Conservation (phyloP, 2,113 vertebrate genomes). For the Phaethornis superciliosus region DNA sequence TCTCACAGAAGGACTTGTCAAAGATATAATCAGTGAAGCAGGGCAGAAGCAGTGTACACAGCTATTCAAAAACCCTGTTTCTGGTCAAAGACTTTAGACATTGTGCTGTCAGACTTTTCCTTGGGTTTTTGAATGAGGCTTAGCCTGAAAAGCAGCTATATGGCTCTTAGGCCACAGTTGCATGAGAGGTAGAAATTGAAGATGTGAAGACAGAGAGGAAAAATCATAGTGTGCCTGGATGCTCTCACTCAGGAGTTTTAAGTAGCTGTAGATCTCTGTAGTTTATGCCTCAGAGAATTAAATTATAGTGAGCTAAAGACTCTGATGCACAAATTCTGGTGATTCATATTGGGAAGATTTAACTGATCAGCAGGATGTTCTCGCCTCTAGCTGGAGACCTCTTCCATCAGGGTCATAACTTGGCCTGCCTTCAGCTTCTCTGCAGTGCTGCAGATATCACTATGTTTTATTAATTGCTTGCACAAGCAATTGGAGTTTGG, state of each 20-base stretch:
- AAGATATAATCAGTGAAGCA: not conserved
- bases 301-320: slow-evolving; percentile 61
- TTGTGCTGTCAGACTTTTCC: not conserved
- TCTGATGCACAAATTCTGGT: slow-evolving; percentile 29
- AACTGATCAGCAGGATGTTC: not conserved
- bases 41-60: not conserved
- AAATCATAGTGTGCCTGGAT: slow-evolving; percentile 43
- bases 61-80: not conserved
- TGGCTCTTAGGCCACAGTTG: not conserved
- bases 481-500: slow-evolving; percentile 22
- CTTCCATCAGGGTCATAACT: slow-evolving; percentile 20
- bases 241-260: slow-evolving; percentile 49
- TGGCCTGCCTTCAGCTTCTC: slow-evolving; percentile 22
- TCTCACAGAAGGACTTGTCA: not conserved
- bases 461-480: slow-evolving; percentile 54
- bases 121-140: not conserved
- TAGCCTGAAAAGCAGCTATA: not conserved
- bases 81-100: not conserved
- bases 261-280: slow-evolving; percentile 55
- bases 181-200: not conserved
- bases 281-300: slow-evolving; percentile 22
- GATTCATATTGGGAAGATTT: slow-evolving; percentile 49
- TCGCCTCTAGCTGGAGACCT: not conserved
- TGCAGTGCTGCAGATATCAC: not conserved
- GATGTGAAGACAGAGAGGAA: not conserved